A percentile compares a stretch with the other conserved stretches of the same genome.
These are phyloP conservation scores for Coendou prehensilis DNA, from an alignment of 2,797 vertebrate genomes.

Conservation along the genomic window DNA sequence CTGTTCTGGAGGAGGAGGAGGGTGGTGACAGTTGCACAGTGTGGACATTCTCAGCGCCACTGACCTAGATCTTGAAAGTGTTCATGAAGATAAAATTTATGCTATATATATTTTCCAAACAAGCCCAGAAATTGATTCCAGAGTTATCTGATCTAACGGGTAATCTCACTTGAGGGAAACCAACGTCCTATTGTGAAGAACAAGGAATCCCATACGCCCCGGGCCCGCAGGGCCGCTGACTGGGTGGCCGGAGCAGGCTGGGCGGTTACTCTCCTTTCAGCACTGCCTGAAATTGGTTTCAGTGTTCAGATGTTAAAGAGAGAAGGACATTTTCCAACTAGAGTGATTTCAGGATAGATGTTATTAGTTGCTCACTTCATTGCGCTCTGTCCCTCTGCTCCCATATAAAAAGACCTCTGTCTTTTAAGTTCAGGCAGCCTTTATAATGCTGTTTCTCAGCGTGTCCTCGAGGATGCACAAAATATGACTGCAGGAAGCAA, in stretches of 20 bases:
- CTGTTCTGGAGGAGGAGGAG: too few relatives aligned
- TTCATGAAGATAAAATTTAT: neutral
- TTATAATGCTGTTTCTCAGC: neutral
- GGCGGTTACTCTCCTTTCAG: accelerated
- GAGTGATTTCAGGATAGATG: neutral
- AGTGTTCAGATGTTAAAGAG: neutral
- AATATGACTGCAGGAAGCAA: neutral
- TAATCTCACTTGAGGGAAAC: neutral
- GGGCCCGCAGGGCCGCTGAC: neutral
- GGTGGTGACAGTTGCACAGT: neutral
- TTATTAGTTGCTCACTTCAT: neutral
- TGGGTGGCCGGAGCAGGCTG: neutral
- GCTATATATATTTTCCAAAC: neutral
- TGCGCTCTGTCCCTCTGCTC: too few relatives aligned
- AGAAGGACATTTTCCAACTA: neutral
- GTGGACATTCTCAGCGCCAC: neutral
- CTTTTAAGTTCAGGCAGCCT: too few relatives aligned
- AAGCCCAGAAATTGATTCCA: neutral
- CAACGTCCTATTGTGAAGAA: neutral
- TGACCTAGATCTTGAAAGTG: neutral
- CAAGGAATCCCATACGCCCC: neutral
- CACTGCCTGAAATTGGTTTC: too few relatives aligned
- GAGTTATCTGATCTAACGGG: neutral
- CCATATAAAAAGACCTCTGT: neutral
- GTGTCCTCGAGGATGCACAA: neutral